phyloP scores from a whole-genome alignment of 2,888 invertebrate genomes.

The Dasysyrphus albostriatus region DNA sequence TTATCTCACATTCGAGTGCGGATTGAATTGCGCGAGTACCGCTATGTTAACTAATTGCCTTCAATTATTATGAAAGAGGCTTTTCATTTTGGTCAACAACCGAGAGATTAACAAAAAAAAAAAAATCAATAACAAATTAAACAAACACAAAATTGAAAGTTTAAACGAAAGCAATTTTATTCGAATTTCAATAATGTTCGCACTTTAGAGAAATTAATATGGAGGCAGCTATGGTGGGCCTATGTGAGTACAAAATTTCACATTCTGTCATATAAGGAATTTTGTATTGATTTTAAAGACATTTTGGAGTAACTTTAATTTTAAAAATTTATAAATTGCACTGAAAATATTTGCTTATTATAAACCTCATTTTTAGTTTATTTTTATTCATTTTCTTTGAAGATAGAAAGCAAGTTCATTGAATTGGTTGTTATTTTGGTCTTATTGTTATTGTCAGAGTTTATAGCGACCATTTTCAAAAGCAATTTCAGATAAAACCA shows the following conservation, averaged over 20 bases:
- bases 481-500: neutral
- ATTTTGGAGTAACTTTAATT: neutral
- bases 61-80: slow-evolving; percentile 61
- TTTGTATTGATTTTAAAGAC: neutral
- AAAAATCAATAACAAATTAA: neutral
- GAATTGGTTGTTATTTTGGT: neutral
- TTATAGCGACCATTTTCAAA: neutral
- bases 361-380: too few species aligned
- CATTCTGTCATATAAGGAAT: neutral
- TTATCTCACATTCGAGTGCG: slow-evolving; percentile 27
- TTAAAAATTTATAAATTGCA: too few species aligned
- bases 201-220: neutral
- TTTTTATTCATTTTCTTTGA: neutral
- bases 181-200: neutral
- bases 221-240: neutral
- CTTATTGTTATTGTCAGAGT: neutral
- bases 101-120: neutral
- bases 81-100: slow-evolving; percentile 39
- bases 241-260: neutral
- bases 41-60: slow-evolving; percentile 68
- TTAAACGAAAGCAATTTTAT: neutral
- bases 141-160: slow-evolving; percentile 16
- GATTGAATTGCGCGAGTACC: slow-evolving; percentile 34
- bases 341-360: neutral
- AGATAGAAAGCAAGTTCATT: slow-evolving; percentile 3